Conservation (phyloP, 2,888 invertebrate genomes). For the Formica aserva region DNA sequence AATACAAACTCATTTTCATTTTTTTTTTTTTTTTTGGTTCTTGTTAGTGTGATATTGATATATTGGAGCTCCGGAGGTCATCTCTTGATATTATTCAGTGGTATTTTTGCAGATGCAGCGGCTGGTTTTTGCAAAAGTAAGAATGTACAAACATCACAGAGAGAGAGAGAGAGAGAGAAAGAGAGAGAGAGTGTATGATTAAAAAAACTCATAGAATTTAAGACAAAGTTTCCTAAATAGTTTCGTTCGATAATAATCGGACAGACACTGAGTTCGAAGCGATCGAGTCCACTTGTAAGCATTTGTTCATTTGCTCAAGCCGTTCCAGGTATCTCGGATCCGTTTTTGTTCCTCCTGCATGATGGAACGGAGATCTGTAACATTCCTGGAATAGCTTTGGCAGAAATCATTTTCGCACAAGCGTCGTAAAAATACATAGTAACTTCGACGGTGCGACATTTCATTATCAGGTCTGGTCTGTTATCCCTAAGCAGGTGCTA, state of each 20-base stretch:
- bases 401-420: conserved; percentile 5
- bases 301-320: conserved; percentile 19
- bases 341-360: conserved; percentile 2
- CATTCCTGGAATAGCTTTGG: conserved; percentile 26
- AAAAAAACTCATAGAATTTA: conserved; percentile 27
- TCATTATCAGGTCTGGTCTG: conserved; percentile 42
- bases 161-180: neutral
- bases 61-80: conserved; percentile 69
- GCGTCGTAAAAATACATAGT: conserved; percentile 12
- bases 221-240: conserved; percentile 22
- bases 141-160: conserved; percentile 11
- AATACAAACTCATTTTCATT: neutral
- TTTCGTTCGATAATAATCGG: conserved; percentile 6
- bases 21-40: neutral
- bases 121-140: conserved; percentile 31
- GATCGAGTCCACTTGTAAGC: conserved; percentile 16
- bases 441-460: conserved; percentile 36
- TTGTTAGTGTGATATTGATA: neutral
- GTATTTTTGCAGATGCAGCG: conserved; percentile 36
- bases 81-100: conserved; percentile 43
- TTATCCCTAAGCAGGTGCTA: conserved; percentile 33
- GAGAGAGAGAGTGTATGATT: conserved; percentile 22
- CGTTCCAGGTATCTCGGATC: conserved; percentile 34
- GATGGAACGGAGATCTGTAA: conserved; percentile 17
- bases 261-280: conserved; percentile 15